These are phyloP conservation scores for Mactromeris polynyma DNA, from an alignment of 2,888 invertebrate species.

Conservation along the genomic window DNA sequence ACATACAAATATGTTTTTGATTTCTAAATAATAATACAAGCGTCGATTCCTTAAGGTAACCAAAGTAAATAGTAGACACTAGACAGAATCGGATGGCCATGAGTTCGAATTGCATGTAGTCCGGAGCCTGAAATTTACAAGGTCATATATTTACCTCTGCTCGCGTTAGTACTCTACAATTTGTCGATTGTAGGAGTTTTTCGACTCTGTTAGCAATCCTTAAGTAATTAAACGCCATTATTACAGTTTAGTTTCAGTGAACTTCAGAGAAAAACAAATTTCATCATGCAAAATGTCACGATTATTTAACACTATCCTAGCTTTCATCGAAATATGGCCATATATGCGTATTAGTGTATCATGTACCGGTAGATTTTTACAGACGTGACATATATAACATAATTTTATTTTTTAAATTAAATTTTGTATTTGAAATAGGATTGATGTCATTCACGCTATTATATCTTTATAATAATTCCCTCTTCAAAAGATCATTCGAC, in stretches of 20 bases:
- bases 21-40: background rate
- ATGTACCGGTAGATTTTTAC: background rate
- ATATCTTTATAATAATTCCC: too few relatives aligned
- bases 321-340: slow-evolving; percentile 6
- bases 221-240: slow-evolving; percentile 72
- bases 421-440: too few relatives aligned
- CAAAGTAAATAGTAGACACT: background rate
- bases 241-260: background rate
- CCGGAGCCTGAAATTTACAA: background rate
- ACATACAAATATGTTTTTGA: background rate
- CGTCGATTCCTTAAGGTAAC: background rate
- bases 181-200: slow-evolving; percentile 65
- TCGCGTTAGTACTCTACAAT: slow-evolving; percentile 51
- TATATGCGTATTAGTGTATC: too few relatives aligned
- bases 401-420: too few relatives aligned
- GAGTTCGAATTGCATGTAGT: background rate
- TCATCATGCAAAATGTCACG: slow-evolving; percentile 31
- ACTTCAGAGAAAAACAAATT: background rate
- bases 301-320: slow-evolving; percentile 36
- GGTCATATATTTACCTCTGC: slow-evolving; percentile 51
- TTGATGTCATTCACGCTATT: too few relatives aligned
- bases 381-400: too few relatives aligned
- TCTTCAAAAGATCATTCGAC: too few relatives aligned
- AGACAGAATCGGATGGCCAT: background rate
- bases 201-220: slow-evolving; percentile 69